Evolutionary conservation across 2,113 vertebrate species (phyloP).

Genomic region (Chamaea fasciata): DNA sequence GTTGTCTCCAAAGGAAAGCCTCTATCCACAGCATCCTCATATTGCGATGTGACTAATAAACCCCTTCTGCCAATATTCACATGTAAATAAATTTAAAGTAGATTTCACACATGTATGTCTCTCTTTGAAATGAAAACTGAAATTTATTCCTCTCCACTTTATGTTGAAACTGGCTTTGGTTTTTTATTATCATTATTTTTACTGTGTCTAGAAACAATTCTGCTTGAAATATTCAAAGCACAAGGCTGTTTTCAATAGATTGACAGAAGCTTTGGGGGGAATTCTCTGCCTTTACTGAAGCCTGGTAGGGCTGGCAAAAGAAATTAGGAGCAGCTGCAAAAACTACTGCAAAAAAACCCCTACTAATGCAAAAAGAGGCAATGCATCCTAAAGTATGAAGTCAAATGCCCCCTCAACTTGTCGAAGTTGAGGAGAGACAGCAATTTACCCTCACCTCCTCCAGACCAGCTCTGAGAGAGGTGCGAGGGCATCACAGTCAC

Average conservation of each 20-base stretch:
- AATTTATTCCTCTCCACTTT: conserved; percentile 34
- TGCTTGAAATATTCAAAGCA: conserved; percentile 27
- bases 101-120: neutral
- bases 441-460: fast-evolving
- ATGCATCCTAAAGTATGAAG: neutral
- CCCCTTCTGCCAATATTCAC: neutral
- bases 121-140: neutral
- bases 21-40: neutral
- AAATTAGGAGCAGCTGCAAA: conserved; percentile 60
- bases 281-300: conserved; percentile 33
- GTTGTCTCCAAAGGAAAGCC: neutral
- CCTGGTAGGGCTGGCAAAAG: conserved; percentile 17
- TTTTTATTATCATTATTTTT: neutral
- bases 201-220: conserved; percentile 34
- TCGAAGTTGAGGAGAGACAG: neutral
- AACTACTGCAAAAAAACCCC: neutral
- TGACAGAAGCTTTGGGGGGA: conserved; percentile 40
- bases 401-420: neutral
- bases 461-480: neutral
- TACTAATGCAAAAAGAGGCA: neutral
- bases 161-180: conserved; percentile 8
- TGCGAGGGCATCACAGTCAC: fast-evolving
- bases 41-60: neutral
- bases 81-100: neutral
- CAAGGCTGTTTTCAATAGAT: conserved; percentile 60